A percentile compares a stretch with the other conserved stretches of the same genome.
phyloP scores from a whole-genome alignment of 2,888 invertebrate genomes.

The Eupeodes luniger region DNA sequence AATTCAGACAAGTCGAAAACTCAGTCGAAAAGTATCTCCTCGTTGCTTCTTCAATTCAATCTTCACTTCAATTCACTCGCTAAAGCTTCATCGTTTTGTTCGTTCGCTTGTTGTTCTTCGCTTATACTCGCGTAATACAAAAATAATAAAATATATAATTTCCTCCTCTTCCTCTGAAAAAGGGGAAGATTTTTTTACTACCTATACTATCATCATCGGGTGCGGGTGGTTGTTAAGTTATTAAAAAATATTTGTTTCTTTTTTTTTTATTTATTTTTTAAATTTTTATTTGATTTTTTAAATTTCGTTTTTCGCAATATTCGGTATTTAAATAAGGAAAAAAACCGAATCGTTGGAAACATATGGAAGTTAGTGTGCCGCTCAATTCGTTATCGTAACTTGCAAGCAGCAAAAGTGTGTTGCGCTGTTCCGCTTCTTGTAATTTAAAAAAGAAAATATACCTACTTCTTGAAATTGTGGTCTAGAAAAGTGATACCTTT shows the following conservation, averaged over 20 bases:
- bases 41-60: constrained; percentile 68
- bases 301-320: constrained; percentile 51
- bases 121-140: neutral
- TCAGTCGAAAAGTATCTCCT: constrained; percentile 62
- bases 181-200: constrained; percentile 67
- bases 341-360: constrained; percentile 70
- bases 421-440: constrained; percentile 60
- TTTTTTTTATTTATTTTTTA: neutral
- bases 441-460: neutral
- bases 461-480: constrained; percentile 2
- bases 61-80: constrained; percentile 55
- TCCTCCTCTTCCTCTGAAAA: constrained; percentile 62
- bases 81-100: constrained; percentile 72
- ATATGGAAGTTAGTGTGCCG: constrained; percentile 73
- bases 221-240: constrained; percentile 73
- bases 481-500: constrained; percentile 43
- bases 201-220: constrained; percentile 57
- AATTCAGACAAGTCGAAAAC: constrained; percentile 33
- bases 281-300: constrained; percentile 43
- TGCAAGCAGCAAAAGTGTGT: constrained; percentile 59
- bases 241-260: constrained; percentile 1
- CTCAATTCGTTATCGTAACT: constrained; percentile 73
- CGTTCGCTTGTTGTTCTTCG: constrained; percentile 36
- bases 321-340: constrained; percentile 75
- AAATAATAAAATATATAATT: constrained; percentile 1